Conservation (phyloP, 2,113 vertebrate species). For the Cacatua alba region DNA sequence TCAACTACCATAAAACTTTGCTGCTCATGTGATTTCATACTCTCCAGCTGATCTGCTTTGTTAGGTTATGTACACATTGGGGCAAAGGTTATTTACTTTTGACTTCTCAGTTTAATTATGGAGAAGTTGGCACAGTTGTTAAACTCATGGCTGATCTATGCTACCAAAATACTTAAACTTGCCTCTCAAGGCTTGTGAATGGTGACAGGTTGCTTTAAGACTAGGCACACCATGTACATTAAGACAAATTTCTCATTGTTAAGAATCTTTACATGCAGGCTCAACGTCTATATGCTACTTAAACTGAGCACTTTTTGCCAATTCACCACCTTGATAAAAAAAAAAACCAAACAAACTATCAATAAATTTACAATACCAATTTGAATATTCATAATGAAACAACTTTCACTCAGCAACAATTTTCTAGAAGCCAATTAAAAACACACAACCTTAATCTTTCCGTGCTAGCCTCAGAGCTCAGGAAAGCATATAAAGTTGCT, state of each 20-base stretch:
- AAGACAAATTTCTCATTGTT: not conserved
- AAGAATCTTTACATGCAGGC: not conserved
- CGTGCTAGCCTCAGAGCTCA: not conserved
- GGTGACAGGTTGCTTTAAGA: not conserved
- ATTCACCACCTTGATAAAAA: not conserved
- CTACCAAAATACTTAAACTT: not conserved
- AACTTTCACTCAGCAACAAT: not conserved
- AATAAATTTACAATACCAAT: not conserved
- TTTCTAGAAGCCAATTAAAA: not conserved
- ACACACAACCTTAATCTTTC: not conserved
- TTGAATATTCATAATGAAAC: not conserved
- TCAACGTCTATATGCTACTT: not conserved
- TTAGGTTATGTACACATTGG: not conserved
- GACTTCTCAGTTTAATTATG: not conserved
- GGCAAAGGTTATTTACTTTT: not conserved
- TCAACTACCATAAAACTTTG: not conserved
- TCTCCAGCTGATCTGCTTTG: not conserved
- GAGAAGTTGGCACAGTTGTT: not conserved
- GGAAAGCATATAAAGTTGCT: not conserved
- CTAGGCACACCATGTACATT: fast-evolving
- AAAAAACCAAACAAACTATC: not conserved
- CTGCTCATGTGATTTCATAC: not conserved
- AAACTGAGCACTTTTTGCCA: not conserved
- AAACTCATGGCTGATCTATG: not conserved
- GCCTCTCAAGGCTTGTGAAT: not conserved